Evolutionary conservation across 2,888 invertebrate species (phyloP).

Genomic region (Autographa gamma): DNA sequence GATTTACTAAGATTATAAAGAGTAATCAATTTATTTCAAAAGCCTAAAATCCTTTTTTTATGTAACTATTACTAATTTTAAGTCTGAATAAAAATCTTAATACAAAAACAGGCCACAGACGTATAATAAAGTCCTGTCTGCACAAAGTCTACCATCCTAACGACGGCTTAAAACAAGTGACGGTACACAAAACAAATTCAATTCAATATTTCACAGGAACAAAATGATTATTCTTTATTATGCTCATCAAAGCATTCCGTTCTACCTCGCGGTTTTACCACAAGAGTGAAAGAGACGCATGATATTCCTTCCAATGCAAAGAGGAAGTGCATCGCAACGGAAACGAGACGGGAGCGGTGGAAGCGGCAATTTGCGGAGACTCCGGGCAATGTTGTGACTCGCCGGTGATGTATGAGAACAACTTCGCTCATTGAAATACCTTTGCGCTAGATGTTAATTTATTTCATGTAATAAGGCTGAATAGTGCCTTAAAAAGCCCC

Average conservation of each 20-base stretch:
- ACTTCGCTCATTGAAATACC: slow-evolving; percentile 71
- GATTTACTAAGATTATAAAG: not conserved
- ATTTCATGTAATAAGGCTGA: slow-evolving; percentile 68
- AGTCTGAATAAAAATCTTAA: too few species aligned
- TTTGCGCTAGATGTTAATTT: slow-evolving; percentile 69
- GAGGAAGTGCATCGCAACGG: slow-evolving; percentile 65
- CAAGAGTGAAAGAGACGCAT: slow-evolving; percentile 50
- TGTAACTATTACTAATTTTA: too few species aligned
- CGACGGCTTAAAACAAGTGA: slow-evolving; percentile 11
- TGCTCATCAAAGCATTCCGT: slow-evolving; percentile 48
- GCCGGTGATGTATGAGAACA: slow-evolving; percentile 67
- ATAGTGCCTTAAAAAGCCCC: slow-evolving; percentile 56
- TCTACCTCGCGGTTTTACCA: slow-evolving; percentile 27
- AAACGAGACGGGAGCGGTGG: slow-evolving; percentile 63
- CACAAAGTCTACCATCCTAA: not conserved
- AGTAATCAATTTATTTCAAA: not conserved
- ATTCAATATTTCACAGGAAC: slow-evolving; percentile 51
- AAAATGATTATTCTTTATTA: slow-evolving; percentile 53
- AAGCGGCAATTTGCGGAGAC: slow-evolving; percentile 60
- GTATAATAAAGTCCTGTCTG: not conserved
- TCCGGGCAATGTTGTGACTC: slow-evolving; percentile 59
- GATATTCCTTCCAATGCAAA: slow-evolving; percentile 53
- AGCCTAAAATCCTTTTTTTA: too few species aligned
- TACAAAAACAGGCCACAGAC: not conserved
- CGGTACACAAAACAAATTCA: slow-evolving; percentile 41